Conservation (phyloP, 2,888 invertebrate genomes). For the Petrolisthes cinctipes region DNA sequence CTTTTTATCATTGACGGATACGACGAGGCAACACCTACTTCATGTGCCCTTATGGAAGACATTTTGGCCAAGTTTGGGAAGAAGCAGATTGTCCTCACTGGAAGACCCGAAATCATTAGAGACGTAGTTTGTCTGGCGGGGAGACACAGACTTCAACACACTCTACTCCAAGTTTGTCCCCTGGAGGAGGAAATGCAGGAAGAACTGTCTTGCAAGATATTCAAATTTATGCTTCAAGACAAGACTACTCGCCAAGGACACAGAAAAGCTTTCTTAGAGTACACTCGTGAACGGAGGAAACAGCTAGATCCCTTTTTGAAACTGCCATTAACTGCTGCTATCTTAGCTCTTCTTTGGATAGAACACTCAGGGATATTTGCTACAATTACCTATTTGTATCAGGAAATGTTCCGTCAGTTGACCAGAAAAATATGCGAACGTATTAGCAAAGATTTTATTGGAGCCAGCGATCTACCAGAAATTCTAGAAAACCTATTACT, state of each 20-base stretch:
- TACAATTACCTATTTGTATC: slow-evolving; percentile 36
- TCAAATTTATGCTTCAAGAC: slow-evolving; percentile 5
- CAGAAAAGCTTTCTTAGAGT: slow-evolving; percentile 24
- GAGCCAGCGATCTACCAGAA: slow-evolving; percentile 32
- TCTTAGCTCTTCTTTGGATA: slow-evolving; percentile 37
- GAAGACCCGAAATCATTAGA: slow-evolving; percentile 29
- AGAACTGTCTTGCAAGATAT: slow-evolving; percentile 30
- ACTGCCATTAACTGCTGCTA: slow-evolving; percentile 21
- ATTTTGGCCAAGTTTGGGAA: slow-evolving; percentile 47
- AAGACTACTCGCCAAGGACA: neutral
- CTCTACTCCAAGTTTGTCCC: slow-evolving; percentile 19
- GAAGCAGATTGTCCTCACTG: slow-evolving; percentile 39
- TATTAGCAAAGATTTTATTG: slow-evolving; percentile 32
- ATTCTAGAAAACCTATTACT: slow-evolving; percentile 24
- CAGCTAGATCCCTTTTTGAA: slow-evolving; percentile 21
- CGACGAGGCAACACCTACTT: slow-evolving; percentile 29
- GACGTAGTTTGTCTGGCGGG: slow-evolving; percentile 34
- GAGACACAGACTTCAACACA: slow-evolving; percentile 2
- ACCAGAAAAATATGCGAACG: slow-evolving; percentile 32
- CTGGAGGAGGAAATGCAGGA: slow-evolving; percentile 30
- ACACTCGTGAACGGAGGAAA: slow-evolving; percentile 27
- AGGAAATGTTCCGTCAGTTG: slow-evolving; percentile 31
- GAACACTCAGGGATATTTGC: slow-evolving; percentile 24
- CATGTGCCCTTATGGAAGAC: slow-evolving; percentile 41
- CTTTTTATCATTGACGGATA: slow-evolving; percentile 44